A percentile compares a stretch with the other conserved stretches of the same genome.
Evolutionary conservation across 2,113 vertebrate genomes (phyloP).

Genomic region (Cyprinodon variegatus): DNA sequence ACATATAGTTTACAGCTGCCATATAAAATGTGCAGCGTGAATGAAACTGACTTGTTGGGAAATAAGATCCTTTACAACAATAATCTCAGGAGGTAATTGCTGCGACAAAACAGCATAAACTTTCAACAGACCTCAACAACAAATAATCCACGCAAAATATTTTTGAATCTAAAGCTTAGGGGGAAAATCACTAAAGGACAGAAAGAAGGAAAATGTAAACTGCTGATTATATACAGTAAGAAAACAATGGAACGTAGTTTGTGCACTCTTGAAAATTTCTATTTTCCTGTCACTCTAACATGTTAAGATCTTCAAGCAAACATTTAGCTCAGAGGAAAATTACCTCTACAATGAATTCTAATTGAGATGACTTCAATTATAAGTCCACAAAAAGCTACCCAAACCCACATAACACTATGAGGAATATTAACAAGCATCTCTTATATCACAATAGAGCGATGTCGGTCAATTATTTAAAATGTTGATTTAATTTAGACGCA

Average conservation of each 20-base stretch:
- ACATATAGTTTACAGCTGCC: background rate
- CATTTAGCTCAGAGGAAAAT: background rate
- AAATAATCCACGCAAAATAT: background rate
- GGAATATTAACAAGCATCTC: too few relatives aligned
- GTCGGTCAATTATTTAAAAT: too few relatives aligned
- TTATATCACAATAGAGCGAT: too few relatives aligned
- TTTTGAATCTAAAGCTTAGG: background rate
- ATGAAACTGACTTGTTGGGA: background rate
- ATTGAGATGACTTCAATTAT: background rate
- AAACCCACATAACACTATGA: too few relatives aligned
- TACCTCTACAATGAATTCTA: background rate
- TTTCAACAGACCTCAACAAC: background rate
- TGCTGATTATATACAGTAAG: background rate
- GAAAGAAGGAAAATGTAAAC: slow-evolving; percentile 4
- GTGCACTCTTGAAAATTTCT: background rate
- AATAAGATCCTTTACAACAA: background rate
- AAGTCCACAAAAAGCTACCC: too few relatives aligned
- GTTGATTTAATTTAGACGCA: too few relatives aligned
- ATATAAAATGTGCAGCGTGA: background rate
- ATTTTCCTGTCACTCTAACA: background rate
- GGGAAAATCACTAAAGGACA: background rate
- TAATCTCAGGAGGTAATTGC: background rate
- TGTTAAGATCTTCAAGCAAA: background rate
- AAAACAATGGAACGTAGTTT: slow-evolving; percentile 8
- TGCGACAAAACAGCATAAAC: background rate